Evolutionary conservation across 2,113 vertebrate genomes (phyloP).

Genomic region (Dolichallabes microphthalmus): DNA sequence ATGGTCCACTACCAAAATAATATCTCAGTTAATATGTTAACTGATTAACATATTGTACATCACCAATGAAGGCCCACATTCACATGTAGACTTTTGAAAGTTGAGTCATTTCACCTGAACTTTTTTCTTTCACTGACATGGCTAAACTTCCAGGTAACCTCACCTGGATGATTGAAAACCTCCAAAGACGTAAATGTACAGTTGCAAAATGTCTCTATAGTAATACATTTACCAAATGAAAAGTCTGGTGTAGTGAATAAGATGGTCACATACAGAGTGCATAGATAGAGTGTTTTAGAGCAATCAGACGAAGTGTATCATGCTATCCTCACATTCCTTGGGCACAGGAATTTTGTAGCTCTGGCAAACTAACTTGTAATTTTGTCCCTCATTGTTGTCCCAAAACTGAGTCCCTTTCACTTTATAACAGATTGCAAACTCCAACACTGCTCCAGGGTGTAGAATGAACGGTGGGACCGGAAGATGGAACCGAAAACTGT

Average conservation of each 20-base stretch:
- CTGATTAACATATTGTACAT: neutral
- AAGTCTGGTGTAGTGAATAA: neutral
- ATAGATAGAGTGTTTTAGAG: neutral
- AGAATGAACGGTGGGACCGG: slow-evolving; percentile 86
- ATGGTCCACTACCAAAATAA: neutral
- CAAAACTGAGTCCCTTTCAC: slow-evolving; percentile 83
- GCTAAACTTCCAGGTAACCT: too few relatives aligned
- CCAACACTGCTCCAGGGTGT: slow-evolving; percentile 79
- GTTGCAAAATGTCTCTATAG: neutral
- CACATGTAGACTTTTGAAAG: neutral
- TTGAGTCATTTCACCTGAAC: too few relatives aligned
- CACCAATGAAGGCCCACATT: neutral
- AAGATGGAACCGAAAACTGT: slow-evolving; percentile 88
- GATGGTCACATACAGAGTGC: neutral
- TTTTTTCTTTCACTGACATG: too few relatives aligned
- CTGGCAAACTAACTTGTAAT: slow-evolving; percentile 87
- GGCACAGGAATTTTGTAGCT: slow-evolving; percentile 85
- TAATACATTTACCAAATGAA: neutral
- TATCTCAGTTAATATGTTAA: neutral
- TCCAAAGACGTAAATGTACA: neutral
- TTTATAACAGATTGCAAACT: slow-evolving; percentile 87
- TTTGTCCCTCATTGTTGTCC: slow-evolving; percentile 88
- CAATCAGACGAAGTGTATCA: slow-evolving; percentile 90
- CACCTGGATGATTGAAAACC: too few relatives aligned
- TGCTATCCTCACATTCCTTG: slow-evolving; percentile 88